Evolutionary conservation across 2,113 vertebrate genomes (phyloP), one percentile per base, ranked within the genome.

Genomic region (Bos indicus): DNA sequence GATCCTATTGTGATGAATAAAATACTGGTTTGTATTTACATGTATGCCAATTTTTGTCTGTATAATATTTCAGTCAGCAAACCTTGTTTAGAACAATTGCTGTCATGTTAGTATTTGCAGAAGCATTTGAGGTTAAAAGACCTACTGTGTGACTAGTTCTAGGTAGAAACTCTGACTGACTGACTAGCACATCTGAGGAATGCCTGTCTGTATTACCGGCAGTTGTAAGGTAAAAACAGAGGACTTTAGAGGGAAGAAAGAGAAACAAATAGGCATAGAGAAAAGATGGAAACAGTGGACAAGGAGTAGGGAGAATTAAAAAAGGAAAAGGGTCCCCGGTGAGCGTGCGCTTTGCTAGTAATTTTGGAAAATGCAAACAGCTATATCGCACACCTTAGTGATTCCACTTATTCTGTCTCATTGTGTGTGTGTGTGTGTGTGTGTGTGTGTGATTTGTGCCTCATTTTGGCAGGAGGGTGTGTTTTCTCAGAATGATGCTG

Each of bases 51-150:
- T 81, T 95, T 96, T 96, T 92, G 26, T 77, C 33, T 67, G 1
- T 93, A 7, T 93, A 80, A 33, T 36, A 71, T 88, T 95, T 96
- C 33, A 62, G 4, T 88, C n/a, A 96, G 67, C 51, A 90, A 54
- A 77, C 26, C 21, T 84, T 93, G 3, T 60, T 71, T 90, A 74
- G 15, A 92, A 74, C 23, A 94, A 4, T 21, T 83, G 81, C 36
- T 91, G 0, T 74, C 74, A 17, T 88, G 28, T 84, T 64, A 92
- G 59, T 19, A n/a, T 96, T 93, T 89, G 40, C 60, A 82, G 36
- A 67, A 91, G 87, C 85, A 33, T 92, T 95, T 92, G 40, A 84
- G 12, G 25, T 90, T 93, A 82, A 87, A 96, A 86, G 62, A 85
- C 59, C 48, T 90, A 80, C 23, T 83, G 23, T 48, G 84, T 88